Conservation (phyloP, 2,113 vertebrate genomes). For the Thomomys bottae region DNA sequence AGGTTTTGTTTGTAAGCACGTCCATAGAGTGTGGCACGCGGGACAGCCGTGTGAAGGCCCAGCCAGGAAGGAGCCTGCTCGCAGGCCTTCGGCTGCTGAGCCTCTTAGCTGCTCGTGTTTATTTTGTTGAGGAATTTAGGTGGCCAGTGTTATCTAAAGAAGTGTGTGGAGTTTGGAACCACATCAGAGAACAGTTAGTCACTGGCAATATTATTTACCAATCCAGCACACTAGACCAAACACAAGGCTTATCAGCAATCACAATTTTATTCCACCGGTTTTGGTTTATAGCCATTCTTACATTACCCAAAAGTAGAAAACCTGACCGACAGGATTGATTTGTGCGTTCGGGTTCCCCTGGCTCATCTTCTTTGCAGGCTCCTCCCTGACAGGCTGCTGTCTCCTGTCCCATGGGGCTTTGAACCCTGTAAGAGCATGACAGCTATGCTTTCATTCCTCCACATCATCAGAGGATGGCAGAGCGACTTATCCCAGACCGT, state of each 20-base stretch:
- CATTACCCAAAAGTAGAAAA: background rate
- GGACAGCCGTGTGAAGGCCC: no score
- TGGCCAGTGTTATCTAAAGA: background rate
- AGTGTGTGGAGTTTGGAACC: background rate
- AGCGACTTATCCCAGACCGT: rapidly evolving
- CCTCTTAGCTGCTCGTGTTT: rapidly evolving
- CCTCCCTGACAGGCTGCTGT: no score
- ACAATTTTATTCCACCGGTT: rapidly evolving
- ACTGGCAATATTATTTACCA: background rate
- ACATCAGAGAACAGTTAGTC: background rate
- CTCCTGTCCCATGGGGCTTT: background rate
- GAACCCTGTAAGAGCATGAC: background rate
- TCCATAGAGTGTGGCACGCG: background rate
- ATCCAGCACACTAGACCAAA: background rate
- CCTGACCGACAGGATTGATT: no score
- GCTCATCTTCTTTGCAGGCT: rapidly evolving
- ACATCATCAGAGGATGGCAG: rapidly evolving
- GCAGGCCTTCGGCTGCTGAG: background rate
- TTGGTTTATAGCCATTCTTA: no score
- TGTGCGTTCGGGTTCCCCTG: rapidly evolving
- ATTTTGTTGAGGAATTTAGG: background rate
- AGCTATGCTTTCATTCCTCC: background rate
- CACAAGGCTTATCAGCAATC: rapidly evolving
- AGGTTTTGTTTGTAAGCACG: background rate
- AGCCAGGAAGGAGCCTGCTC: no score